Base-by-base conservation (phyloP, 2,797 vertebrate species). In the Mormyrus proboscirostris region DNA sequence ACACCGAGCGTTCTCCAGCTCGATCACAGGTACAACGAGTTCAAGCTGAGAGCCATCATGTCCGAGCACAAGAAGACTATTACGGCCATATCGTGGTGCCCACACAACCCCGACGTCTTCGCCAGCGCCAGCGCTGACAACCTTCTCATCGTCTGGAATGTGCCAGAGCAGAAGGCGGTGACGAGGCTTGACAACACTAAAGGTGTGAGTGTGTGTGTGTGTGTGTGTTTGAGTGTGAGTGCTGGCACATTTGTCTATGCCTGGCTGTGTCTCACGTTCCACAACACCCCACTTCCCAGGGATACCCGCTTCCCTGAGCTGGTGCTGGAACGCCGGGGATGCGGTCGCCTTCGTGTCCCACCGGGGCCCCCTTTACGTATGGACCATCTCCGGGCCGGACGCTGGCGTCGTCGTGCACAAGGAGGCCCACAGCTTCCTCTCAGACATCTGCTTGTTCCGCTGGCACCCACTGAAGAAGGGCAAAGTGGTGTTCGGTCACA, bases 1-100 rank as follows among this genome's bases (percentile, higher is more conserved):
- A 57, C 8, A 38, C 51, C 7, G 4, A 57, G 19, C 14, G 1
- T 44, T 88, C 47, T 95, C 89, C 90, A 99, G 98, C 91, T 99
- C 95, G 98, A 99, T 93, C 98, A 96, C 93, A 96, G 93, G 92
- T 99, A 99, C 91, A 98, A 98, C 93, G 97, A 99, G 92, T 99
- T 99, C 93, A 99, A 98, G 91, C 94, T 99, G 90, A 94, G 94
- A 12, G 96, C 97, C 44, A 99, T 99, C 95, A 99, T 99, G 98
- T 98, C 98, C 9, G 98, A 99, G 89, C 98, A 99, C 93, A 99
- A 99, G 94, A 99, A 98, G 95, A 99, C 98, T 87, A 99, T 99
- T 91, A 99, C 98, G 14, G 97, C 98, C 22, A 97, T 99, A 93
- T 98, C 98, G 19, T 99, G 98, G 98, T 98, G 97, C 94, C 97